Conservation (phyloP, 2,113 vertebrate genomes). For the Nerophis lumbriciformis region DNA sequence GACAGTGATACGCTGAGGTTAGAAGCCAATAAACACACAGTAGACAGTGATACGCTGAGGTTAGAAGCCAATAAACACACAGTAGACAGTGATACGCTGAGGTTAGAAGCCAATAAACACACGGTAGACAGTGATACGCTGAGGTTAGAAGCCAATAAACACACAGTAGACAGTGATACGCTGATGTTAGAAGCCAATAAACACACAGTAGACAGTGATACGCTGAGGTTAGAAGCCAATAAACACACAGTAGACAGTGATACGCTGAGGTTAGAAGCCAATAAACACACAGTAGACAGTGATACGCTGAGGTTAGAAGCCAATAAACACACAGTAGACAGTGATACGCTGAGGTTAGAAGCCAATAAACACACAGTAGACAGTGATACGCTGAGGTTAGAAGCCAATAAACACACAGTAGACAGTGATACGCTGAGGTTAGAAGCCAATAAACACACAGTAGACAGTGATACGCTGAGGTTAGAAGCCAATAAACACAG, state of each 20-base stretch:
- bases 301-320: no score
- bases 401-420: slow-evolving; percentile 20
- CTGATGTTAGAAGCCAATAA: slow-evolving; percentile 19
- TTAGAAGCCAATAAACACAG: slow-evolving; percentile 17
- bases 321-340: slow-evolving; percentile 17
- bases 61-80: slow-evolving; percentile 16
- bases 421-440: no score
- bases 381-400: no score
- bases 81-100: no score
- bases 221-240: slow-evolving; percentile 14
- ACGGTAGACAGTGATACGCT: no score
- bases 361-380: slow-evolving; percentile 17
- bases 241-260: no score
- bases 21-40: no score
- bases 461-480: no score
- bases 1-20: slow-evolving; percentile 44
- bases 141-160: slow-evolving; percentile 18
- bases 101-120: slow-evolving; percentile 16
- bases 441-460: slow-evolving; percentile 17
- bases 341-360: no score
- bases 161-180: no score
- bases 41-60: slow-evolving; percentile 37
- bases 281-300: slow-evolving; percentile 18
- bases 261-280: no score
- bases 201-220: no score